These are phyloP conservation scores for Seriola rivoliana DNA, from an alignment of 2,113 vertebrate species.

Conservation along the genomic window DNA sequence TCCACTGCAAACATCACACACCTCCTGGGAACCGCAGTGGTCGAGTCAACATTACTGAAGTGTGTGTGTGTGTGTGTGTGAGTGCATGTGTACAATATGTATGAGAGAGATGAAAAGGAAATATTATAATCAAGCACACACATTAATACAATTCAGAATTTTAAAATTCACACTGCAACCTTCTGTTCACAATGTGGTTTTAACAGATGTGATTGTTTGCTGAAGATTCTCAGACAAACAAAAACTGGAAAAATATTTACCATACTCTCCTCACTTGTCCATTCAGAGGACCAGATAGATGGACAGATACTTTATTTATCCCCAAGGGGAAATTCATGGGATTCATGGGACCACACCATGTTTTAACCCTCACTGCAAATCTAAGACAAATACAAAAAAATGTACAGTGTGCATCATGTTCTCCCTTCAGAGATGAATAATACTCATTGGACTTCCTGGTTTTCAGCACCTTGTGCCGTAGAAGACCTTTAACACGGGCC, in stretches of 20 bases:
- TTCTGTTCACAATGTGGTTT: not conserved
- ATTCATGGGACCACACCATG: not conserved
- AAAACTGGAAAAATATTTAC: too few species aligned
- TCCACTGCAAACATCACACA: constrained; percentile 35
- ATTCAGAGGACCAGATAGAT: too few species aligned
- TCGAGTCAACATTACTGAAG: constrained; percentile 43
- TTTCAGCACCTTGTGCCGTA: too few species aligned
- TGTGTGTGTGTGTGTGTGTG: not conserved
- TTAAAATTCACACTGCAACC: not conserved
- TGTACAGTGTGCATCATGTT: too few species aligned
- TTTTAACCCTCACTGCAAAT: not conserved
- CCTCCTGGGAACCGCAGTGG: constrained; percentile 52
- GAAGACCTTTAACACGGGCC: not conserved
- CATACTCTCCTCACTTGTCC: too few species aligned
- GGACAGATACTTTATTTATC: too few species aligned
- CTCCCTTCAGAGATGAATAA: too few species aligned
- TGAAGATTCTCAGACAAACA: not conserved
- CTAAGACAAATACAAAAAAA: too few species aligned
- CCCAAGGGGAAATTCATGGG: too few species aligned
- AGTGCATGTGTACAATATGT: not conserved
- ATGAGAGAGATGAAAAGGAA: constrained; percentile 32
- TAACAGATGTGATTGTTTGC: not conserved
- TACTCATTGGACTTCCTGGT: too few species aligned
- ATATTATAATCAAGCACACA: constrained; percentile 26
- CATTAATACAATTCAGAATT: constrained; percentile 12